phyloP scores from a whole-genome alignment of 2,797 vertebrate genomes.

The Amblyraja radiata region DNA sequence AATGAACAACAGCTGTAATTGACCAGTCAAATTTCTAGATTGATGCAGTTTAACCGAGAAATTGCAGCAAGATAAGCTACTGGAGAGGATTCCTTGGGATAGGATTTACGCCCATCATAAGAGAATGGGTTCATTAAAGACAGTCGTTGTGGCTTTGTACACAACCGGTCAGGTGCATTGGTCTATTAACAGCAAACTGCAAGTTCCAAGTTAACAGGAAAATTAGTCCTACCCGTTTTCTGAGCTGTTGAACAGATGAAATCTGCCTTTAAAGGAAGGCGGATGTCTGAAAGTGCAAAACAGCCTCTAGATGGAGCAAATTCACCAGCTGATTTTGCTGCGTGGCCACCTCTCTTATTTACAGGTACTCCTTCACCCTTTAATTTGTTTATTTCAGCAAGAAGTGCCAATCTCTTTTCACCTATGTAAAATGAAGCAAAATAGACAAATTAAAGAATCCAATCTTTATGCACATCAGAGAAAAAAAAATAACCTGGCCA shows the following conservation, averaged over 20 bases:
- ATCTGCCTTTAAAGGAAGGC: conserved; percentile 88
- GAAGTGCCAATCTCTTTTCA: conserved; percentile 74
- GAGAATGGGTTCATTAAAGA: too few relatives aligned
- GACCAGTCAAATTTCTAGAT: too few relatives aligned
- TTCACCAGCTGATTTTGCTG: conserved; percentile 42
- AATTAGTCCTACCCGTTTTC: conserved; percentile 68
- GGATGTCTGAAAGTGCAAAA: conserved; percentile 76
- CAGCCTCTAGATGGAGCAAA: conserved; percentile 74
- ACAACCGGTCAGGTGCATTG: too few relatives aligned
- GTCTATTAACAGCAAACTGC: background rate
- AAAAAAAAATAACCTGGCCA: background rate
- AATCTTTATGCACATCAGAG: background rate
- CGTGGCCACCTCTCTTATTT: conserved; percentile 52
- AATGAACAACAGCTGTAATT: too few relatives aligned
- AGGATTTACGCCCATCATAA: too few relatives aligned
- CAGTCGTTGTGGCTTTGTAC: too few relatives aligned
- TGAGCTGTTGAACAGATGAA: conserved; percentile 80
- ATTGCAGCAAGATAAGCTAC: too few relatives aligned
- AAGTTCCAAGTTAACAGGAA: background rate
- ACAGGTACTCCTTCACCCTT: conserved; percentile 64
- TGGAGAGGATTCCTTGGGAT: too few relatives aligned
- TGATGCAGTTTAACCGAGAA: too few relatives aligned
- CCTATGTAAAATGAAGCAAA: conserved; percentile 52
- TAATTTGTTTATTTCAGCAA: conserved; percentile 73
- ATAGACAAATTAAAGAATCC: background rate